Percentiles rank a stretch among this genome's conserved stretches.
phyloP scores from a whole-genome alignment of 2,888 invertebrate species.

The Idaea straminata region DNA sequence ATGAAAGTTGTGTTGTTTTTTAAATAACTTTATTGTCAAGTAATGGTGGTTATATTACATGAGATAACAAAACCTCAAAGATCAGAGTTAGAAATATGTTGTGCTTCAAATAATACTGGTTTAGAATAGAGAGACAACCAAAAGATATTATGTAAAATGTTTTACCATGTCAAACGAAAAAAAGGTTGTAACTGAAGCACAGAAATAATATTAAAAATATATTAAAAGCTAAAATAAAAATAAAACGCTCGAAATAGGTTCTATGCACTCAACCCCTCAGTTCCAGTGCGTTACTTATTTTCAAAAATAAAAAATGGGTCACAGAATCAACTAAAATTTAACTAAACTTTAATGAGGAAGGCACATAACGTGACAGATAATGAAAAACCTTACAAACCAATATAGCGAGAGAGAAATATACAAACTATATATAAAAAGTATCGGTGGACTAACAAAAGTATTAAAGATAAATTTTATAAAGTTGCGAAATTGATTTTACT shows the following conservation, averaged over 20 bases:
- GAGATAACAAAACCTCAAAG: slow-evolving; percentile 49
- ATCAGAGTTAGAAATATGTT: slow-evolving; percentile 50
- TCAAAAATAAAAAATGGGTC: neutral
- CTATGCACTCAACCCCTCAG: slow-evolving; percentile 51
- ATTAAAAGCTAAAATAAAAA: slow-evolving; percentile 68
- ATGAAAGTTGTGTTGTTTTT: slow-evolving; percentile 39
- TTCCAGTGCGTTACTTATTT: slow-evolving; percentile 47
- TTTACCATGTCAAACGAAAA: slow-evolving; percentile 9
- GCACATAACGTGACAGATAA: slow-evolving; percentile 10
- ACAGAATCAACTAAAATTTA: slow-evolving; percentile 43
- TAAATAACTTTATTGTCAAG: slow-evolving; percentile 70
- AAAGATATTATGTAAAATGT: neutral
- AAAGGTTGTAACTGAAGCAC: slow-evolving; percentile 58
- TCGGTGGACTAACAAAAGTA: slow-evolving; percentile 19
- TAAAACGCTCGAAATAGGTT: slow-evolving; percentile 42
- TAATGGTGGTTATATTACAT: slow-evolving; percentile 50
- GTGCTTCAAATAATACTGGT: slow-evolving; percentile 68
- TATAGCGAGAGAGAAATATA: slow-evolving; percentile 15
- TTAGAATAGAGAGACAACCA: neutral
- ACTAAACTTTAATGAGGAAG: slow-evolving; percentile 39
- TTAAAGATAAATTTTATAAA: slow-evolving; percentile 25
- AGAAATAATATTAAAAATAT: slow-evolving; percentile 50
- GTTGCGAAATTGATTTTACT: slow-evolving; percentile 26
- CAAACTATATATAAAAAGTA: slow-evolving; percentile 18
- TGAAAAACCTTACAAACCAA: slow-evolving; percentile 11